A percentile compares a stretch with the other conserved stretches of the same genome.
Conservation (phyloP, 2,888 invertebrate species). For the Phymatocera aterrima region DNA sequence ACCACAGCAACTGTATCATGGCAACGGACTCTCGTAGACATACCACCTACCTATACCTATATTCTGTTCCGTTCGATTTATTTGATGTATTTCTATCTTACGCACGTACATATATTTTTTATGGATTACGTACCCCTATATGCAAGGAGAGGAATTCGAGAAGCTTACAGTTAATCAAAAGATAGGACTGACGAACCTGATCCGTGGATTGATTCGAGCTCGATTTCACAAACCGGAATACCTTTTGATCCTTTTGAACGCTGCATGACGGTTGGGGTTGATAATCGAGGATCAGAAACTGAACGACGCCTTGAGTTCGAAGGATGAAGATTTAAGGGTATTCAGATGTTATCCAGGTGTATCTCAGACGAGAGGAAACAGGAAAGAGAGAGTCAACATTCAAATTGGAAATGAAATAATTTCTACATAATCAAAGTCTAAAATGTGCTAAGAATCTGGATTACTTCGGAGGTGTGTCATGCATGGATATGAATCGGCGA, state of each 20-base stretch:
- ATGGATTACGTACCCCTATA: neutral
- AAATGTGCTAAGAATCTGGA: no score
- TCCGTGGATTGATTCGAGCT: neutral
- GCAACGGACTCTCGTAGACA: constrained; percentile 29
- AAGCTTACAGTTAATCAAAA: neutral
- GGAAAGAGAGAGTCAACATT: neutral
- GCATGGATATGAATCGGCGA: no score
- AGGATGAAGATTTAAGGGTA: neutral
- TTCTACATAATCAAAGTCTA: no score
- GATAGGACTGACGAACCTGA: neutral
- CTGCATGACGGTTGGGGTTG: neutral
- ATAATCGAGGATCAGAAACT: neutral
- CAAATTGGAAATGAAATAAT: neutral
- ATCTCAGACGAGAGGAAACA: neutral
- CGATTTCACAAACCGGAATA: neutral
- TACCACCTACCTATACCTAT: no score
- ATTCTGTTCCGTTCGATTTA: no score
- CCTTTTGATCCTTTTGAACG: neutral
- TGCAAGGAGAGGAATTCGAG: neutral
- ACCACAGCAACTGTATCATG: constrained; percentile 38
- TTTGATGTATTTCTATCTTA: no score
- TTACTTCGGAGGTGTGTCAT: no score
- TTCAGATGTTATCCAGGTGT: neutral
- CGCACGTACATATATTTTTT: neutral
- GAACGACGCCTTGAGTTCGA: neutral